Evolutionary conservation across 2,888 invertebrate genomes (phyloP).

Genomic region (Glyphotaelius pellucidus): DNA sequence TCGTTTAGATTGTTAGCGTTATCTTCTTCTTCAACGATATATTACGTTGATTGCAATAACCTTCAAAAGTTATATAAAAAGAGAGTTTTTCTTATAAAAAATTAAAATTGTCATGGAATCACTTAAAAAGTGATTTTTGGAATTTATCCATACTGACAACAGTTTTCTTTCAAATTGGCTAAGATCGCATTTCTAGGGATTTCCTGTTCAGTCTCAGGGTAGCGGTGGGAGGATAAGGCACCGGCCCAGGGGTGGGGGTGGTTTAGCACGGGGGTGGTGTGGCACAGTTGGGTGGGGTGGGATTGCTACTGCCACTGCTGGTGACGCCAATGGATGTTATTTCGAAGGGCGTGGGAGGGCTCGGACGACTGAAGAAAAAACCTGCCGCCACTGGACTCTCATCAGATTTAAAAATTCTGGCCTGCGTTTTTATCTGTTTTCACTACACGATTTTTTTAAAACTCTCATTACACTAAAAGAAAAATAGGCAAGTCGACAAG

Average conservation of each 20-base stretch:
- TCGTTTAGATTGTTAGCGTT: too few species aligned
- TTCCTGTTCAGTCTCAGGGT: not conserved
- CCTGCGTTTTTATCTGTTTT: not conserved
- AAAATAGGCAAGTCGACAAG: not conserved
- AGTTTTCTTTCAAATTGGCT: not conserved
- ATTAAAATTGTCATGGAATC: too few species aligned
- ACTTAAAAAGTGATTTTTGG: too few species aligned
- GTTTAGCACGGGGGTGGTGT: not conserved
- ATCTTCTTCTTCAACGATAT: too few species aligned
- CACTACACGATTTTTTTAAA: not conserved
- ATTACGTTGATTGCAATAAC: too few species aligned
- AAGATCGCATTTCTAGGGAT: not conserved
- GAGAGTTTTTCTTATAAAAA: too few species aligned
- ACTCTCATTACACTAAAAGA: not conserved
- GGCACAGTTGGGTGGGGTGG: not conserved
- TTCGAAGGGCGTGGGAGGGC: slow-evolving; percentile 21
- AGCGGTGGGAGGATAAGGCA: not conserved
- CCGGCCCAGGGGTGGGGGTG: not conserved
- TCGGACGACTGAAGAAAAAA: slow-evolving; percentile 10
- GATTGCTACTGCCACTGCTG: not conserved
- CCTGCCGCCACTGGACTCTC: slow-evolving; percentile 18
- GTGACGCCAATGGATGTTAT: slow-evolving; percentile 29
- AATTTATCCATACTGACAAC: too few species aligned
- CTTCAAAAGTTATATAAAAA: too few species aligned
- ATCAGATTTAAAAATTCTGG: slow-evolving; percentile 48